A percentile compares a stretch with the other conserved stretches of the same genome.
phyloP scores from a whole-genome alignment of 2,888 invertebrate species.

The Cynaeus angustus region DNA sequence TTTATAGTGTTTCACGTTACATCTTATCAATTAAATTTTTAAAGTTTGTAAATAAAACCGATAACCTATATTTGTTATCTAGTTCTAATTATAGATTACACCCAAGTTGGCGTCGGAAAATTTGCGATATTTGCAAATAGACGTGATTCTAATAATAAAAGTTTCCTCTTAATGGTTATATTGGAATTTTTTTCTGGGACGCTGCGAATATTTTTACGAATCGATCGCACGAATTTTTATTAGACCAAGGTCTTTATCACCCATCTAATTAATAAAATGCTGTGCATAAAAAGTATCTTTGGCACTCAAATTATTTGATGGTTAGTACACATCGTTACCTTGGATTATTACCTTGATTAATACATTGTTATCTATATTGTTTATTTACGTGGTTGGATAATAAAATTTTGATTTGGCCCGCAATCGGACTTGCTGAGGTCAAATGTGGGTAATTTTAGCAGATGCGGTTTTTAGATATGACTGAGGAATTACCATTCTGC shows the following conservation, averaged over 20 bases:
- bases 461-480: conserved; percentile 46
- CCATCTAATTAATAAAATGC: too few species aligned
- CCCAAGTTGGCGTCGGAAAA: neutral
- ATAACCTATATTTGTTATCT: conserved; percentile 45
- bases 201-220: conserved; percentile 28
- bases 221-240: neutral
- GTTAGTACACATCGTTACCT: conserved; percentile 22
- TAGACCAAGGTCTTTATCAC: neutral
- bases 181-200: conserved; percentile 10
- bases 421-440: conserved; percentile 38
- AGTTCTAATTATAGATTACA: conserved; percentile 23
- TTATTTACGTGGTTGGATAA: conserved; percentile 33
- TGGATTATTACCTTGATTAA: conserved; percentile 18
- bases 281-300: too few species aligned
- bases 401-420: conserved; percentile 43
- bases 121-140: neutral
- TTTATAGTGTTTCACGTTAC: neutral
- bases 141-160: conserved; percentile 2
- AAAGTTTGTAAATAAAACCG: conserved; percentile 36
- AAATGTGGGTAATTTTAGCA: conserved; percentile 43
- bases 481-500: conserved; percentile 63
- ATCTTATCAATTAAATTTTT: conserved; percentile 35
- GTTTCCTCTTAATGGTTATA: neutral
- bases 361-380: conserved; percentile 22
- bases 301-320: neutral